Base-by-base conservation (phyloP, 2,888 invertebrate genomes). In the Seladonia tumulorum region DNA sequence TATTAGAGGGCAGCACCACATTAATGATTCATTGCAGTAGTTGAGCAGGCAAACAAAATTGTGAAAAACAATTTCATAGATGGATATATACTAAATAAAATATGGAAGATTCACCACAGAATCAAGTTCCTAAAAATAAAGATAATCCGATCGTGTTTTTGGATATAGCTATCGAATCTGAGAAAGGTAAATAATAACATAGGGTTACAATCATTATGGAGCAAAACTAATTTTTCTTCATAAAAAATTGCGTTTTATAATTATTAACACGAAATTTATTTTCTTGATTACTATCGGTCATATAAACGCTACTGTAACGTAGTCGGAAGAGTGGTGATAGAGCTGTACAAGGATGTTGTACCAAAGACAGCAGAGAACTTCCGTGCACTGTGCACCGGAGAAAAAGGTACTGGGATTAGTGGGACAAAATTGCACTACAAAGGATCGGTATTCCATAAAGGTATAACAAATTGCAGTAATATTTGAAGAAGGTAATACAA, bases 291-390 rank as follows among this genome's bases (percentile, higher is more conserved):
- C 76, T 82, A 70, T 66, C 70, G 68, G 73, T 81, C 49, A 75
- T 87, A 86, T 79, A 76, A 79, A 47, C 71, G 49, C 73, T 80
- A 79, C 85, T 81, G 35, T 80, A 83, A 85, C 80, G 35, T 79
- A 97, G 98, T 97, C 93, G 98, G 98, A 10, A 96, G 98, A 90
- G 96, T 99, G 81, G 96, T 99, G 29, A 97, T 99, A 93, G 98
- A 99, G 95, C 95, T 99, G 81, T 97, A 97, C 94, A 97, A 97
- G 93, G 97, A 99, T 95, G 95, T 97, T 78, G 98, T 98, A 84
- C 99, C 99, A 42, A 97, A 96, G 94, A 98, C 99, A 5, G 98
- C 97, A 72, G 99, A 99, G 95, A 99, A 99, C 95, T 99, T 99
- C 94, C 96, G 98, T 89, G 97, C 97, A 2, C 95, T 99, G 1